A percentile compares a stretch with the other conserved stretches of the same genome.
These are phyloP conservation scores for Buteo buteo DNA, from an alignment of 2,113 vertebrate species.

Conservation along the genomic window DNA sequence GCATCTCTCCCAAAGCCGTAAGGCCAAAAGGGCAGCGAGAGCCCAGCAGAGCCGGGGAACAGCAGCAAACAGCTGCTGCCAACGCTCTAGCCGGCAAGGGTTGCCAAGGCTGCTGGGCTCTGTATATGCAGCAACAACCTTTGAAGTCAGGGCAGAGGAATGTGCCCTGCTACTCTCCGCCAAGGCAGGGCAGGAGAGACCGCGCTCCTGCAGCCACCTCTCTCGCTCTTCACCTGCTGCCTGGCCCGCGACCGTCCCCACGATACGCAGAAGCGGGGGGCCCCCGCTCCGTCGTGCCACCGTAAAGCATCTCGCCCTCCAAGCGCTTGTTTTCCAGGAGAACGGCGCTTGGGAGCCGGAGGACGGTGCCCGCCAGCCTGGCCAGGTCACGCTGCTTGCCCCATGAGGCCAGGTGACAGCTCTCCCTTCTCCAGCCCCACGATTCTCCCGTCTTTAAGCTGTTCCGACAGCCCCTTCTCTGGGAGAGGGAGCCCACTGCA, in stretches of 20 bases:
- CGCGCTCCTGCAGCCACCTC: fast-evolving
- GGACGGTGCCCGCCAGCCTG: background rate
- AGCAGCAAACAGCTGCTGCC: conserved; percentile 37
- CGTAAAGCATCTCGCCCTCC: background rate
- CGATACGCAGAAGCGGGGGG: fast-evolving
- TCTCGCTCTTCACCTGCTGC: background rate
- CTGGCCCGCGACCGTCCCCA: background rate
- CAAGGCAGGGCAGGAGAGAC: background rate
- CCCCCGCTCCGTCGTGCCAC: fast-evolving
- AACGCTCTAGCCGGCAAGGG: background rate
- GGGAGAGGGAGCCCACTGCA: background rate
- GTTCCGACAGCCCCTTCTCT: background rate
- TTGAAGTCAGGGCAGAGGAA: conserved; percentile 56
- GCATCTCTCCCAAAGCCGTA: background rate
- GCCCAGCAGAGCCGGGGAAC: background rate
- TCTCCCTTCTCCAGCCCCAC: background rate
- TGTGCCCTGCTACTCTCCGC: background rate
- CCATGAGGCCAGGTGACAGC: fast-evolving
- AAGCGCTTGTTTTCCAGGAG: background rate
- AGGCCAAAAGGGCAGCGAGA: background rate
- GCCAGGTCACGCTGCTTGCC: fast-evolving
- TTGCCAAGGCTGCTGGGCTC: conserved; percentile 55
- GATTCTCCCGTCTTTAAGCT: no score
- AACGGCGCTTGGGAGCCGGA: fast-evolving
- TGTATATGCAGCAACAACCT: conserved; percentile 59